A percentile compares a stretch with the other conserved stretches of the same genome.
Conservation (phyloP, 2,888 invertebrate species). For the Drosophila kanekoi region DNA sequence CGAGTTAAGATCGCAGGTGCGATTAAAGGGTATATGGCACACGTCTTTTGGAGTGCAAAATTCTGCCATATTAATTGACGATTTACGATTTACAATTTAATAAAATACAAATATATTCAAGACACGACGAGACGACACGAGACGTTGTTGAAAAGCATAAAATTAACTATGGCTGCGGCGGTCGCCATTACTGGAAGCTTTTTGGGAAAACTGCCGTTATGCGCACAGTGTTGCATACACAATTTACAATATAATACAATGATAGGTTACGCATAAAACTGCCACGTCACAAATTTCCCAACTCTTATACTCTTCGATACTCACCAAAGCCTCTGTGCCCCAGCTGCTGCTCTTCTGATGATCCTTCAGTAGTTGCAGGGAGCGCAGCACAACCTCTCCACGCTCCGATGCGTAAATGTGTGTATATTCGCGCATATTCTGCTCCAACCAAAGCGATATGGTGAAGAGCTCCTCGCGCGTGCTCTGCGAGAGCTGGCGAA, state of each 20-base stretch:
- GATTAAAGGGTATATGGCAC: constrained; percentile 56
- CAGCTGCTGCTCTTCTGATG: constrained; percentile 92
- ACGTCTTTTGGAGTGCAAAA: constrained; percentile 41
- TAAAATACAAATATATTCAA: constrained; percentile 11
- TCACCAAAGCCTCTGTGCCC: constrained; percentile 90
- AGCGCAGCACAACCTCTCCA: constrained; percentile 90
- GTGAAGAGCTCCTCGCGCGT: constrained; percentile 90
- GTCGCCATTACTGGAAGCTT: constrained; percentile 12
- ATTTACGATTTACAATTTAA: constrained; percentile 4
- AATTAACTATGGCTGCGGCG: constrained; percentile 42
- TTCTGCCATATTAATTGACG: constrained; percentile 59
- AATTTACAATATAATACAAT: not conserved
- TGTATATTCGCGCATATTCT: constrained; percentile 90
- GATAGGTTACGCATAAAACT: not conserved
- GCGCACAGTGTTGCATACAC: constrained; percentile 41
- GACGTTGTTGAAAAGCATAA: constrained; percentile 22
- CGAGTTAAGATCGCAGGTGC: constrained; percentile 26
- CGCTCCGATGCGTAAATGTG: constrained; percentile 91
- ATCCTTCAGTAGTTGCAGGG: constrained; percentile 91
- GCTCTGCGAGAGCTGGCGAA: constrained; percentile 90
- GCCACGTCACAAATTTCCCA: no score
- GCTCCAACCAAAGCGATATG: constrained; percentile 94
- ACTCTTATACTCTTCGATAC: constrained; percentile 24
- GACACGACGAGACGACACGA: constrained; percentile 33
- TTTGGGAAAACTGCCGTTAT: constrained; percentile 51